These are phyloP conservation scores for Limnodromus scolopaceus DNA, from an alignment of 2,797 vertebrate species.

Conservation along the genomic window DNA sequence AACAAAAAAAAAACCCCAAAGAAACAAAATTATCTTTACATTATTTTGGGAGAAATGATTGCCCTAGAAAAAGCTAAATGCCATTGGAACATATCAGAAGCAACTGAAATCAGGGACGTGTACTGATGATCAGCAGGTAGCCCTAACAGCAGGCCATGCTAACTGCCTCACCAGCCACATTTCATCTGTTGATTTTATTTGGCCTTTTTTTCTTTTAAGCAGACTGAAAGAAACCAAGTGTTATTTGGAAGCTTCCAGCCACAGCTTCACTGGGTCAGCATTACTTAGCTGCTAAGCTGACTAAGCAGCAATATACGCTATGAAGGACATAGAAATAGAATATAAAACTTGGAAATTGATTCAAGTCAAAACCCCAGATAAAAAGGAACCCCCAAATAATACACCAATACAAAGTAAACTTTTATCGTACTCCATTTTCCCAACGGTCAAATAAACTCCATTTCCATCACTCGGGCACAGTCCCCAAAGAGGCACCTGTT, in stretches of 20 bases:
- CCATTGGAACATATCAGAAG: not conserved
- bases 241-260: not conserved
- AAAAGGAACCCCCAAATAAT: not conserved
- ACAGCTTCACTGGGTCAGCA: not conserved
- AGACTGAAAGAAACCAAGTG: not conserved
- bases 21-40: not conserved
- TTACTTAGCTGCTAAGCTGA: not conserved
- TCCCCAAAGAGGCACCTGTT: rapidly evolving
- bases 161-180: not conserved
- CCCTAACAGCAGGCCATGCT: not conserved
- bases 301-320: not conserved
- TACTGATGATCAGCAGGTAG: slow-evolving; percentile 1
- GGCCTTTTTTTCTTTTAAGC: not conserved
- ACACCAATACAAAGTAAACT: not conserved
- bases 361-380: not conserved
- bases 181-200: not conserved
- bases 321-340: not conserved
- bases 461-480: not conserved
- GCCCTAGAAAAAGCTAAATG: slow-evolving; percentile 22
- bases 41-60: not conserved
- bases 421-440: not conserved
- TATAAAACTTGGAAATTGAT: not conserved
- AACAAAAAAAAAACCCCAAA: too few relatives aligned
- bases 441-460: not conserved
- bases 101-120: not conserved